Evolutionary conservation across 2,888 invertebrate genomes (phyloP).

Genomic region (Rhaphigaster nebulosa): DNA sequence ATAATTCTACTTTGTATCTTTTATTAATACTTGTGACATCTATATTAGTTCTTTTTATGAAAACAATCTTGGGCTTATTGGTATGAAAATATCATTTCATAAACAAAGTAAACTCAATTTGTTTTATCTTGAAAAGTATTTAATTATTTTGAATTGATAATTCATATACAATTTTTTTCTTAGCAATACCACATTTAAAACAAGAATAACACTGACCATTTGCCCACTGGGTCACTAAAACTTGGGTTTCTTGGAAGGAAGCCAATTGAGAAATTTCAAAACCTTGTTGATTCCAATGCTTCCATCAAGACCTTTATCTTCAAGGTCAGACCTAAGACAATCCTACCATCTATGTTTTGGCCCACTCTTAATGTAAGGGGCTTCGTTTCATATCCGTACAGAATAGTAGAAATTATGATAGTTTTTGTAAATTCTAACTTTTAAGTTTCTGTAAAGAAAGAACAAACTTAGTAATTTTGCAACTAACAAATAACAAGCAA

Average conservation of each 20-base stretch:
- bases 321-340: no score
- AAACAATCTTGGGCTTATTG: not conserved
- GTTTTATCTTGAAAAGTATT: not conserved
- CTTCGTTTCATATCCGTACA: no score
- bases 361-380: no score
- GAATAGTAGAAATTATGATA: no score
- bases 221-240: constrained; percentile 29
- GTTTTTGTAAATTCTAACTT: no score
- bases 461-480: no score
- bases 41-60: not conserved
- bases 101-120: not conserved
- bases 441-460: no score
- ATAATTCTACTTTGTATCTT: no score
- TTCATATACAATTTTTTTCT: not conserved
- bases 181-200: not conserved
- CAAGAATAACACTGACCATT: not conserved
- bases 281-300: not conserved
- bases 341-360: no score
- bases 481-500: no score
- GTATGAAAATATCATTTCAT: not conserved
- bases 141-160: not conserved
- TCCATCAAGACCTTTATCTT: no score
- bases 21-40: not conserved
- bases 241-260: not conserved
- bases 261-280: constrained; percentile 24